Evolutionary conservation across 2,113 vertebrate species (phyloP).

Genomic region (Callipepla squamata): DNA sequence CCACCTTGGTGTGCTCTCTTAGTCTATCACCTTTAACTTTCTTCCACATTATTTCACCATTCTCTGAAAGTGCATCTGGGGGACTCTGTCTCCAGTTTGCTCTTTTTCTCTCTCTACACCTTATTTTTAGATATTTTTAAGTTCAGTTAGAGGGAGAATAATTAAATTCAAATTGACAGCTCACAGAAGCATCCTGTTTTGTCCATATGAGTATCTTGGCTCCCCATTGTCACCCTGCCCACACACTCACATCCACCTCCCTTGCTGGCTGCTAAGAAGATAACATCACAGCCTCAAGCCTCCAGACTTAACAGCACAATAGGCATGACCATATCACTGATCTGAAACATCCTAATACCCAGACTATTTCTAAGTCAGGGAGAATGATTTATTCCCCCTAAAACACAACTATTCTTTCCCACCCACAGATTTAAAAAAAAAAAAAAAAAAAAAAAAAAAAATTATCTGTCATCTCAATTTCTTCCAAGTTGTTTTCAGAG

Average conservation of each 20-base stretch:
- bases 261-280: neutral
- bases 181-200: conserved; percentile 6
- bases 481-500: neutral
- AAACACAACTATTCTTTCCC: neutral
- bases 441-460: neutral
- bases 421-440: neutral
- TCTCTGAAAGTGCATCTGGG: neutral
- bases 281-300: neutral
- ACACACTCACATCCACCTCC: neutral
- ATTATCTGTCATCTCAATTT: neutral
- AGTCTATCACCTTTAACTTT: neutral
- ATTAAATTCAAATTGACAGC: conserved; percentile 20
- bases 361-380: neutral
- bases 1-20: neutral
- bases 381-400: neutral
- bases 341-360: neutral
- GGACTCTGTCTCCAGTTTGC: neutral
- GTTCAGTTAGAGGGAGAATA: neutral
- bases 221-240: neutral
- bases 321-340: neutral
- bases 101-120: neutral
- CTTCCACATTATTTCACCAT: neutral
- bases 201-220: neutral
- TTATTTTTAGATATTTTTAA: neutral
- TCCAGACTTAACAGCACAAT: neutral